Conservation (phyloP, 2,113 vertebrate genomes). For the Dasyurus viverrinus region DNA sequence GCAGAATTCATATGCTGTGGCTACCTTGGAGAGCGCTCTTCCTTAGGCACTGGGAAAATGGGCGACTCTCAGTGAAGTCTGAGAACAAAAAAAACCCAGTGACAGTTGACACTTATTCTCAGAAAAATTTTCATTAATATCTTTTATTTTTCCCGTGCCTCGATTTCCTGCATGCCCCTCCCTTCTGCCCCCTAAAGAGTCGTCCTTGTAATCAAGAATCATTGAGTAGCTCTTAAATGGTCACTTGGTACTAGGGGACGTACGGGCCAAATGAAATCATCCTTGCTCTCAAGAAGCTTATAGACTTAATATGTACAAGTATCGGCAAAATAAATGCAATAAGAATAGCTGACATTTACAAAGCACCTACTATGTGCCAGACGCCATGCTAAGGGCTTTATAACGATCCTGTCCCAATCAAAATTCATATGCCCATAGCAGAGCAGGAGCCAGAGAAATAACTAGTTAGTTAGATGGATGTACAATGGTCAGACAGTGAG, state of each 20-base stretch:
- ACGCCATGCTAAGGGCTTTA: too few relatives aligned
- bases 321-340: too few relatives aligned
- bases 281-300: too few relatives aligned
- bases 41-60: not conserved
- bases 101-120: not conserved
- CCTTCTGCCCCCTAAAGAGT: fast-evolving
- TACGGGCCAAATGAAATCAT: not conserved
- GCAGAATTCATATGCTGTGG: not conserved
- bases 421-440: too few relatives aligned
- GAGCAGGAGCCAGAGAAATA: too few relatives aligned
- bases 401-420: too few relatives aligned
- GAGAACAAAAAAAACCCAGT: not conserved
- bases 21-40: not conserved
- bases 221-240: not conserved
- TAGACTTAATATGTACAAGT: too few relatives aligned
- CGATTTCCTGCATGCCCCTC: not conserved
- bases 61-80: not conserved
- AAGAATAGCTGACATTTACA: too few relatives aligned
- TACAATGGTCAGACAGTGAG: too few relatives aligned
- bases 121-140: not conserved
- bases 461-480: too few relatives aligned
- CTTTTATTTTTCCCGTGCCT: not conserved
- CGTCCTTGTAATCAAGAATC: not conserved
- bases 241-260: too few relatives aligned
- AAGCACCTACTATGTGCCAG: too few relatives aligned